Evolutionary conservation across 2,888 invertebrate species (phyloP), one percentile per base, ranked within the genome.

Genomic region (Xestoiulus laeticollis): DNA sequence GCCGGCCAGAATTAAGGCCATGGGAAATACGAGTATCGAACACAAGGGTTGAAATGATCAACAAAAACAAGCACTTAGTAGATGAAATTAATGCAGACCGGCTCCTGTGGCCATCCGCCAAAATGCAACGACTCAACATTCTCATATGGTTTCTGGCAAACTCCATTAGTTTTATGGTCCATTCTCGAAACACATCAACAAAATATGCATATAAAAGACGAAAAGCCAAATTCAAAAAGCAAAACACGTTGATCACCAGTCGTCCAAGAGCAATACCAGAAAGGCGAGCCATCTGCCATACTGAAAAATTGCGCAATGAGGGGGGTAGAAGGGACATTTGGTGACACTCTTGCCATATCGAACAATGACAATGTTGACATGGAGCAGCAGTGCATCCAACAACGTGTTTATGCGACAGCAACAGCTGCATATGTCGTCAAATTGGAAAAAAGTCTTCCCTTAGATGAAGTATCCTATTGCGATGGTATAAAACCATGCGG

Each of bases 11-110:
- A 48, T 48, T 48, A 48, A 48, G 59, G 59, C n/a, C 59, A 59
- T 48, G 48, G 48, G 48, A 16, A 48, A 68, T 30, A 22, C 30
- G 26, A 78, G 78, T 78, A 30, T 78, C 30, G 78, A 22, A 78
- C 22, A 30, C 48, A 19, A 48, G 48, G 30, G 78, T 30, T 12
- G 78, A 30, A 30, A 78, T 78, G 78, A 78, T 78, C 78, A 78
- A 78, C 78, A 78, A 78, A 78, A 78, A 78, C 78, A 78, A 78
- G 78, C 78, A 78, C 78, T 78, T 22, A 78, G 78, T 14, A 78
- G 78, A 78, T 78, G 78, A 78, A 78, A 78, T 78, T 78, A 78
- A 78, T 78, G 78, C 78, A 78, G 78, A 26, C 12, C 78, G 12
- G 30, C 12, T 30, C 14, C 14, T 16, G 78, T 22, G 78, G 30